A percentile compares a stretch with the other conserved stretches of the same genome.
Conservation (phyloP, 2,113 vertebrate genomes). For the Thymallus thymallus region DNA sequence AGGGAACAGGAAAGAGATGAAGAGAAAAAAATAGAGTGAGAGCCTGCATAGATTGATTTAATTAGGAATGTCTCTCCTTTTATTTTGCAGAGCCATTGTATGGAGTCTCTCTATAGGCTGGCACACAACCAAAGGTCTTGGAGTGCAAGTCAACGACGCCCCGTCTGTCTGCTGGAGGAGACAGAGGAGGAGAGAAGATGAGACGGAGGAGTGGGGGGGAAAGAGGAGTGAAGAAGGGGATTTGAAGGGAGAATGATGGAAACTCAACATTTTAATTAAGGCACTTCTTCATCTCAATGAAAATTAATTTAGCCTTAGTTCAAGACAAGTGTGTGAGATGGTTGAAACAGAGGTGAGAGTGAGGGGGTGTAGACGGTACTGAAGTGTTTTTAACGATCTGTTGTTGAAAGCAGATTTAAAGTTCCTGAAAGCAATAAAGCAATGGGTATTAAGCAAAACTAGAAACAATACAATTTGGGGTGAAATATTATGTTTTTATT, state of each 20-base stretch:
- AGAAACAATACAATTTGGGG: too few relatives aligned
- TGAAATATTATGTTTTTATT: too few relatives aligned
- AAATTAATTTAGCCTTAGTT: conserved; percentile 66
- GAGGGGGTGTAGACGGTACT: not conserved
- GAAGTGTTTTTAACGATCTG: conserved; percentile 36
- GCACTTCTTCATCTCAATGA: conserved; percentile 63
- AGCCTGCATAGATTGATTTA: conserved; percentile 69
- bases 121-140: conserved; percentile 60
- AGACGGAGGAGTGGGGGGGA: conserved; percentile 48
- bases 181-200: conserved; percentile 36
- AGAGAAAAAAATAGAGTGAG: too few relatives aligned
- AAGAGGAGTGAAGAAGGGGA: conserved; percentile 35
- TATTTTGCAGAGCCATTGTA: conserved; percentile 75
- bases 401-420: conserved; percentile 41
- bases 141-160: conserved; percentile 72
- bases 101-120: conserved; percentile 59
- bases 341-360: conserved; percentile 61
- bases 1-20: too few relatives aligned
- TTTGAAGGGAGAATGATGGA: conserved; percentile 50
- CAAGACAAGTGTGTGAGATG: conserved; percentile 58
- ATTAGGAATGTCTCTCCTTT: conserved; percentile 75
- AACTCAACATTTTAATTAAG: conserved; percentile 65
- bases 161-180: conserved; percentile 56
- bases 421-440: too few relatives aligned
- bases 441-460: too few relatives aligned